Conservation (phyloP, 2,888 invertebrate species). For the Microplitis manilae region DNA sequence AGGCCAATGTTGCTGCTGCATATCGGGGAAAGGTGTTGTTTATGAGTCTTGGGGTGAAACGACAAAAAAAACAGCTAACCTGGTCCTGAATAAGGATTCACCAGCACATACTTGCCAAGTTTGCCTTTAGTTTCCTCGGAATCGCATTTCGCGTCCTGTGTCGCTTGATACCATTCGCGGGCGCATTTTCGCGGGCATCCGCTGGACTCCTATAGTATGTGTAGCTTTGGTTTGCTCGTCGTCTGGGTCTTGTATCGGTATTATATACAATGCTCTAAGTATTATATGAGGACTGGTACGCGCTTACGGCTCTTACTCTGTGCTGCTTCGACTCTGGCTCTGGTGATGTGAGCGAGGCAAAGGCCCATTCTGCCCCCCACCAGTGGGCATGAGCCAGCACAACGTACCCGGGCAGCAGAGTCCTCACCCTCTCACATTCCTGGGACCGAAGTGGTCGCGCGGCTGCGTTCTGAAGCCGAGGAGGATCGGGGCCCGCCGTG, state of each 20-base stretch:
- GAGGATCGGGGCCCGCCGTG: slow-evolving; percentile 35
- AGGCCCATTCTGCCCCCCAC: slow-evolving; percentile 63
- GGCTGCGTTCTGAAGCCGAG: slow-evolving; percentile 52
- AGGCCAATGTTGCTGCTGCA: slow-evolving; percentile 46
- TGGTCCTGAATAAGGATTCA: slow-evolving; percentile 20
- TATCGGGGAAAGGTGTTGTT: slow-evolving; percentile 60
- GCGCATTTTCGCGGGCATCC: neutral
- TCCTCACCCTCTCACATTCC: slow-evolving; percentile 54
- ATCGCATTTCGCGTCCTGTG: slow-evolving; percentile 60
- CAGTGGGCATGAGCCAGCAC: slow-evolving; percentile 46
- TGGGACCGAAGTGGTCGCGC: slow-evolving; percentile 54
- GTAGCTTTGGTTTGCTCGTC: neutral
- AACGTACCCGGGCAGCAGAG: slow-evolving; percentile 28
- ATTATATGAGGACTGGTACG: no score
- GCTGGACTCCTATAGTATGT: neutral
- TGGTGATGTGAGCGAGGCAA: slow-evolving; percentile 70
- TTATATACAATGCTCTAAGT: no score
- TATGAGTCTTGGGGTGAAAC: slow-evolving; percentile 53
- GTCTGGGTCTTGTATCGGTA: slow-evolving; percentile 5
- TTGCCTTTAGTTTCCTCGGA: slow-evolving; percentile 35
- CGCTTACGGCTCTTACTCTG: no score
- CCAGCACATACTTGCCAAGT: neutral
- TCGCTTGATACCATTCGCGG: neutral
- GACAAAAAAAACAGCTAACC: slow-evolving; percentile 15
- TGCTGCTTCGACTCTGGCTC: no score